Conservation (phyloP, 1,140 invertebrate genomes). For the Caenorhabditis briggsae region DNA sequence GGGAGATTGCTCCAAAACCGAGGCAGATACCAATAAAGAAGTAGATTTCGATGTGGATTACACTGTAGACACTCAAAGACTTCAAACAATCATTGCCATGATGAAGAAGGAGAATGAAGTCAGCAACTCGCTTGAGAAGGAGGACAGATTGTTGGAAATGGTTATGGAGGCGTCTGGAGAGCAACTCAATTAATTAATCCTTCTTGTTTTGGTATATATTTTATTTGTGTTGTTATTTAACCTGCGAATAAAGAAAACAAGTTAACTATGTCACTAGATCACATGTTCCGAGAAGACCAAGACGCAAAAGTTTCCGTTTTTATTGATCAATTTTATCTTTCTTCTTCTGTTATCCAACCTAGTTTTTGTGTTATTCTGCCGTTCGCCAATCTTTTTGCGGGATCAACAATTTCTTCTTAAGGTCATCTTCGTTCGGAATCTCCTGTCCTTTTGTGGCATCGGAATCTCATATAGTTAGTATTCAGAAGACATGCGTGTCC, state of each 20-base stretch:
- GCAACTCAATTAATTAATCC: background rate
- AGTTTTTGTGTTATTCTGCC: too few relatives aligned
- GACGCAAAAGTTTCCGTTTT: too few relatives aligned
- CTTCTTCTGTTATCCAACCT: too few relatives aligned
- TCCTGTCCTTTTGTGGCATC: too few relatives aligned
- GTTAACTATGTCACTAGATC: too few relatives aligned
- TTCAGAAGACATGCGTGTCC: background rate
- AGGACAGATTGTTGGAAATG: background rate
- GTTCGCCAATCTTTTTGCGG: too few relatives aligned
- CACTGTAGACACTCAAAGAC: background rate
- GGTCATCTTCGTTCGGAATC: too few relatives aligned
- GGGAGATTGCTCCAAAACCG: background rate
- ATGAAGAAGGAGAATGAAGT: constrained; percentile 12
- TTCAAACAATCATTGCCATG: background rate
- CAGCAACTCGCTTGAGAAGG: background rate
- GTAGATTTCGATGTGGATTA: background rate
- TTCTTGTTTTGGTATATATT: background rate
- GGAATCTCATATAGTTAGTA: background rate
- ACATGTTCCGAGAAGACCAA: too few relatives aligned
- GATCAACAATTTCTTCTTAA: too few relatives aligned
- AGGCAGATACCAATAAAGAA: background rate
- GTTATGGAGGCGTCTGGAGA: constrained; percentile 23
- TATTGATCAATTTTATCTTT: too few relatives aligned
- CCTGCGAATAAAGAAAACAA: too few relatives aligned
- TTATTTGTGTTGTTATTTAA: background rate